These are phyloP conservation scores for Chaetodon trifasciatus DNA, from an alignment of 2,797 vertebrate species.

Conservation along the genomic window DNA sequence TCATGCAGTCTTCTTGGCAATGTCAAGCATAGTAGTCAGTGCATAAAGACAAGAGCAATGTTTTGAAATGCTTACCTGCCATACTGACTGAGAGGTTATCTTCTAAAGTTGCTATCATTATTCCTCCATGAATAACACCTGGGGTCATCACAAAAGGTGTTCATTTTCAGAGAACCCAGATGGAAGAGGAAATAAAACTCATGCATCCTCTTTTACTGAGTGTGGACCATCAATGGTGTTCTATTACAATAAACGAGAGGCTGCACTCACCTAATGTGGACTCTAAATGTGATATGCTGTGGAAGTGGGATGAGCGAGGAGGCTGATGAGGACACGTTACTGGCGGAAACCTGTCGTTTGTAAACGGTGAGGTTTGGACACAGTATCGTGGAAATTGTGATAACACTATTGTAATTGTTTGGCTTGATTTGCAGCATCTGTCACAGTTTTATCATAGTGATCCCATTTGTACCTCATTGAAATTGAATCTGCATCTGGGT, in stretches of 20 bases:
- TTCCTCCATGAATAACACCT: conserved; percentile 38
- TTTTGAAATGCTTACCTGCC: conserved; percentile 34
- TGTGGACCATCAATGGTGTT: conserved; percentile 1
- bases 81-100: conserved; percentile 26
- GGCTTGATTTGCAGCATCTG: neutral
- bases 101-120: conserved; percentile 31
- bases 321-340: neutral
- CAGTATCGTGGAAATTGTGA: neutral
- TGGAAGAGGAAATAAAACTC: conserved; percentile 24
- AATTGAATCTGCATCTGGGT: conserved; percentile 3
- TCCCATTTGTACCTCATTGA: neutral
- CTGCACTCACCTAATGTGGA: neutral
- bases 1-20: conserved; percentile 5
- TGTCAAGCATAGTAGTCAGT: conserved; percentile 20
- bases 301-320: neutral
- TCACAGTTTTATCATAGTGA: neutral
- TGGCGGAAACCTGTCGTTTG: neutral
- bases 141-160: conserved; percentile 14
- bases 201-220: conserved; percentile 14
- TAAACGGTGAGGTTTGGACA: neutral
- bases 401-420: neutral
- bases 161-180: conserved; percentile 21
- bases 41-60: conserved; percentile 28
- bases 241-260: conserved; percentile 21
- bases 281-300: neutral